phyloP scores from a whole-genome alignment of 2,113 vertebrate species.

The Junco hyemalis region DNA sequence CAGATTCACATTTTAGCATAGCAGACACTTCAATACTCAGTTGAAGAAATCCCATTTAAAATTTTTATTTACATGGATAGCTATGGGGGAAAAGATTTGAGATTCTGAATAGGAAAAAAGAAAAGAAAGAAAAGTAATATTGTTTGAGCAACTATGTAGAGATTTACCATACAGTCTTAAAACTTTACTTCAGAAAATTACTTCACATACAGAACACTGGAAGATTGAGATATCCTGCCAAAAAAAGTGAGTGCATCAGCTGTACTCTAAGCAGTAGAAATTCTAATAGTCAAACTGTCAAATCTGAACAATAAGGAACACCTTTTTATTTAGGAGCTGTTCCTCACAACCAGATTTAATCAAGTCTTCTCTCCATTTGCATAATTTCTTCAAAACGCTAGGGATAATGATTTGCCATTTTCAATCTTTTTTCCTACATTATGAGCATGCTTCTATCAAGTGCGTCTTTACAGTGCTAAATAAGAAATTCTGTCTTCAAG shows the following conservation, averaged over 20 bases:
- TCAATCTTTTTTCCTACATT: not conserved
- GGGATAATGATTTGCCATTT: not conserved
- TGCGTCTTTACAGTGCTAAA: not conserved
- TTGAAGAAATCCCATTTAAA: conserved; percentile 12
- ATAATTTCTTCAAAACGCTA: not conserved
- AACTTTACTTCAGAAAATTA: not conserved
- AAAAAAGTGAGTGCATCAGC: not conserved
- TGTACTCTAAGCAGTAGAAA: not conserved
- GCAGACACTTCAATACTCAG: not conserved
- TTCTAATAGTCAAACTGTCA: conserved; percentile 26
- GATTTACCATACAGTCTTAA: not conserved
- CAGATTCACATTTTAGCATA: conserved; percentile 15
- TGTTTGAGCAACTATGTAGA: not conserved
- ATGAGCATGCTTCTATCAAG: not conserved
- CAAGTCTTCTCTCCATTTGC: not conserved
- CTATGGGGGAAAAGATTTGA: not conserved
- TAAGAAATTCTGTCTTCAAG: not conserved
- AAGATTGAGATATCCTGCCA: not conserved
- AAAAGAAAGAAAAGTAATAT: not conserved
- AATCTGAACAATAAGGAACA: conserved; percentile 28
- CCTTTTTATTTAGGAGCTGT: conserved; percentile 2
- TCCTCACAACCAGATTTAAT: conserved; percentile 28
- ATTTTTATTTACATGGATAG: not conserved
- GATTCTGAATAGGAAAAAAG: not conserved
- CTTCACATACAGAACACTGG: not conserved